Evolutionary conservation across 2,888 invertebrate species (phyloP), one percentile per base, ranked within the genome.

Genomic region (Ochropacha duplaris): DNA sequence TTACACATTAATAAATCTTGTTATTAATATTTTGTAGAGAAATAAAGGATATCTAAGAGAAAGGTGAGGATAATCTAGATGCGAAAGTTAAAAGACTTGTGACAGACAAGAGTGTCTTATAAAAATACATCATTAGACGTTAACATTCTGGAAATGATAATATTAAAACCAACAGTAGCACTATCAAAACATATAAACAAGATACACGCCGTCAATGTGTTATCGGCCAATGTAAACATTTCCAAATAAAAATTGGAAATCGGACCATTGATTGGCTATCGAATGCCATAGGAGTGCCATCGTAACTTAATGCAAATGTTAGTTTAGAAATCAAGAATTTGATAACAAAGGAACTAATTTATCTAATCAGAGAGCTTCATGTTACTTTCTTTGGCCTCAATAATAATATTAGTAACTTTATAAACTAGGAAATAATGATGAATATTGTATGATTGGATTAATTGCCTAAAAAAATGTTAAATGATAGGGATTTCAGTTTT

Each of bases 241-340:
- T 58, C 54, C 54, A 62, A 69, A 63, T 44, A 57, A 62, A 66
- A 62, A 54, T 69, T 76, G 69, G 64, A 63, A 68, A 64, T 66
- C 44, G 62, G 71, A 72, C 72, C 65, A 71, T 73, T 76, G 76
- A 78, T 69, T 65, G 73, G 69, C 65, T 62, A 68, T 72, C 65
- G 61, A 76, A 68, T 66, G 69, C 66, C 66, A 72, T 66, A 64
- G 65, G 64, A 77, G 74, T 68, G 73, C 63, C 67, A 79, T 78
- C 75, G 67, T 79, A 83, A 81, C 73, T 71, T 79, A 78, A 81
- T 79, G 74, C 75, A 78, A 84, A 84, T 78, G 79, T 70, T 72
- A 74, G 68, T 77, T 82, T 80, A 66, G 72, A 80, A 83, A 78
- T 72, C 75, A 74, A 71, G 66, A 75, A 77, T 67, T 64, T 64